phyloP scores from a whole-genome alignment of 1,140 invertebrate species.

The Leptinotarsa undecemlineata region DNA sequence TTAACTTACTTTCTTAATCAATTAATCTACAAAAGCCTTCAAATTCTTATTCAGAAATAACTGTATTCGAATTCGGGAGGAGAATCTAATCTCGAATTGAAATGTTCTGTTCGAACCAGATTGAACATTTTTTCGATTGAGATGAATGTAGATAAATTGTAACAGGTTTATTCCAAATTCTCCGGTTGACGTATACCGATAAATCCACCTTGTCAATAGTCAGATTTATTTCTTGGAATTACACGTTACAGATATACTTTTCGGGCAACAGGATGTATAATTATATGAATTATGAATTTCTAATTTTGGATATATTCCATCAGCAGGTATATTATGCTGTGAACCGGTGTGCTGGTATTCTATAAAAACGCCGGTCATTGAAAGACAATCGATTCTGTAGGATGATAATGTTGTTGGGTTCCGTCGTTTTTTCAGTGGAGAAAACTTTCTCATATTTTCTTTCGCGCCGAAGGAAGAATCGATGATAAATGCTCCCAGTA shows the following conservation, averaged over 20 bases:
- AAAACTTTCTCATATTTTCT: too few species aligned
- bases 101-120: background rate
- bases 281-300: constrained; percentile 8
- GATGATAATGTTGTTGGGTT: background rate
- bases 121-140: constrained; percentile 3
- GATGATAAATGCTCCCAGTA: too few species aligned
- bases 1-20: background rate
- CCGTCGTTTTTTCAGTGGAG: too few species aligned
- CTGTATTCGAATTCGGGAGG: background rate
- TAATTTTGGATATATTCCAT: background rate
- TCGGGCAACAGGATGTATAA: constrained; percentile 5
- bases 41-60: background rate
- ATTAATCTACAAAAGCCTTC: background rate
- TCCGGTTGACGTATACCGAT: background rate
- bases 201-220: background rate
- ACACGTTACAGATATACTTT: constrained; percentile 3
- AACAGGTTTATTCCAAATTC: background rate
- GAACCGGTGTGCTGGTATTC: background rate
- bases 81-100: background rate
- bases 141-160: constrained; percentile 6
- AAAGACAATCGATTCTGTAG: background rate
- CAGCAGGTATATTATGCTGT: background rate
- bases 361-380: background rate
- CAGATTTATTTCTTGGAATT: background rate
- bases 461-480: too few species aligned